Percentiles rank a stretch among this genome's conserved stretches.
These are phyloP conservation scores for Ichneumon xanthorius DNA, from an alignment of 2,888 invertebrate species.

Conservation along the genomic window DNA sequence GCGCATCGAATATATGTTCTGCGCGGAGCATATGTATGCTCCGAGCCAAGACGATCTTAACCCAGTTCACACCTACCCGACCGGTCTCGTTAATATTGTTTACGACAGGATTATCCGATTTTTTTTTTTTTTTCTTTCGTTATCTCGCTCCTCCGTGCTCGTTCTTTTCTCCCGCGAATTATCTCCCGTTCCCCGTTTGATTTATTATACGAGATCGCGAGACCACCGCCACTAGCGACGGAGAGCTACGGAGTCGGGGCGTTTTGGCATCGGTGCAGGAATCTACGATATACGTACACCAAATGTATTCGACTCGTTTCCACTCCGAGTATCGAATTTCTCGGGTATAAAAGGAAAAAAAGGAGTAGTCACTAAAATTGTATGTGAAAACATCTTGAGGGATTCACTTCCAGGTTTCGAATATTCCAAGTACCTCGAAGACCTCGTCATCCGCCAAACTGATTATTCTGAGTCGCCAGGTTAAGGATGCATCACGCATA, in stretches of 20 bases:
- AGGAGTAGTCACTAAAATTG: no score
- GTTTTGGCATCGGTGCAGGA: slow-evolving; percentile 9
- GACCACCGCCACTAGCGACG: slow-evolving; percentile 1
- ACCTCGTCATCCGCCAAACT: no score
- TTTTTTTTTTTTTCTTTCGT: slow-evolving; percentile 20
- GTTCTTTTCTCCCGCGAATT: slow-evolving; percentile 22
- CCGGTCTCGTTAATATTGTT: slow-evolving; percentile 58
- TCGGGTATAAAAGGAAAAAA: neutral
- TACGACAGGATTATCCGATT: slow-evolving; percentile 54
- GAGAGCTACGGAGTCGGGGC: slow-evolving; percentile 17
- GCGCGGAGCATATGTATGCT: slow-evolving; percentile 4
- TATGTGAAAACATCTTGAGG: no score
- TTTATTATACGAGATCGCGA: slow-evolving; percentile 29
- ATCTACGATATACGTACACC: neutral
- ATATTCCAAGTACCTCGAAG: no score
- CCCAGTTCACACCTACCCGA: slow-evolving; percentile 38
- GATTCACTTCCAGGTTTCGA: no score
- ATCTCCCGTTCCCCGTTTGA: slow-evolving; percentile 13
- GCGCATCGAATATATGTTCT: neutral
- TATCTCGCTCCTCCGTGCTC: slow-evolving; percentile 20
- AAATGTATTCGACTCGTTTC: slow-evolving; percentile 19
- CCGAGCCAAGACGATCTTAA: slow-evolving; percentile 46
- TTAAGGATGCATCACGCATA: no score
- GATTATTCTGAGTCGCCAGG: no score
- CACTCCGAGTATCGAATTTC: neutral